Evolutionary conservation across 1,140 invertebrate species (phyloP).

Genomic region (Habropoda laboriosa): DNA sequence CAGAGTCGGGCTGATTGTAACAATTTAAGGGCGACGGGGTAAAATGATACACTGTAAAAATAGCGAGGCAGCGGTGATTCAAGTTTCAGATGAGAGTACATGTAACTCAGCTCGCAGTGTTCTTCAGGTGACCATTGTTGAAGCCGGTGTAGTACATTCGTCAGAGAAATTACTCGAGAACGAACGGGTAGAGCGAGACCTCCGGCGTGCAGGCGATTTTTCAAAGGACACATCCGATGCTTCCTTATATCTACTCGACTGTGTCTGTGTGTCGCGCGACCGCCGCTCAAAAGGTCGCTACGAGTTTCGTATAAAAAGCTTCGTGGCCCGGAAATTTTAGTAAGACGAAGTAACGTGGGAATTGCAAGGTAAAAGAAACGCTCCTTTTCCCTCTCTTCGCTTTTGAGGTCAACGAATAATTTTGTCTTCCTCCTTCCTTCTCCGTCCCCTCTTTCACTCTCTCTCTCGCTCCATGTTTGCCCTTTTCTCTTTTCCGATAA

Average conservation of each 20-base stretch:
- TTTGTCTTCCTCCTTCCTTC: background rate
- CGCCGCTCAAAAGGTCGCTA: conserved; percentile 39
- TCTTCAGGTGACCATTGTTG: conserved; percentile 42
- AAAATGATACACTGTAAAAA: too few species aligned
- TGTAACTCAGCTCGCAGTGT: conserved; percentile 24
- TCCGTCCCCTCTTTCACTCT: too few species aligned
- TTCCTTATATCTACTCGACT: conserved; percentile 32
- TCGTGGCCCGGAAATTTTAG: conserved; percentile 53
- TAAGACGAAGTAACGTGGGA: conserved; percentile 22
- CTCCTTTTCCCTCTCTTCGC: background rate
- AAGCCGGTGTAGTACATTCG: conserved; percentile 47
- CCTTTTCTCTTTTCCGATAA: background rate
- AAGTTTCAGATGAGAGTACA: conserved; percentile 11
- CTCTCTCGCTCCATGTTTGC: too few species aligned
- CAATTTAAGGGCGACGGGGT: too few species aligned
- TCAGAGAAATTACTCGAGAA: conserved; percentile 49
- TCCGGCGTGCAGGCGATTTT: conserved; percentile 47
- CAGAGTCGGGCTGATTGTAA: too few species aligned
- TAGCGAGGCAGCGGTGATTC: background rate
- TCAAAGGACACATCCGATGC: conserved; percentile 55
- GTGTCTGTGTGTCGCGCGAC: conserved; percentile 47
- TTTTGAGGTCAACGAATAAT: conserved; percentile 44
- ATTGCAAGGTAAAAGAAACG: conserved; percentile 34
- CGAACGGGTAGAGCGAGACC: background rate
- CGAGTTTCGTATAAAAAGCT: conserved; percentile 32